phyloP scores from a whole-genome alignment of 2,797 vertebrate species.

The Aplochiton taeniatus region DNA sequence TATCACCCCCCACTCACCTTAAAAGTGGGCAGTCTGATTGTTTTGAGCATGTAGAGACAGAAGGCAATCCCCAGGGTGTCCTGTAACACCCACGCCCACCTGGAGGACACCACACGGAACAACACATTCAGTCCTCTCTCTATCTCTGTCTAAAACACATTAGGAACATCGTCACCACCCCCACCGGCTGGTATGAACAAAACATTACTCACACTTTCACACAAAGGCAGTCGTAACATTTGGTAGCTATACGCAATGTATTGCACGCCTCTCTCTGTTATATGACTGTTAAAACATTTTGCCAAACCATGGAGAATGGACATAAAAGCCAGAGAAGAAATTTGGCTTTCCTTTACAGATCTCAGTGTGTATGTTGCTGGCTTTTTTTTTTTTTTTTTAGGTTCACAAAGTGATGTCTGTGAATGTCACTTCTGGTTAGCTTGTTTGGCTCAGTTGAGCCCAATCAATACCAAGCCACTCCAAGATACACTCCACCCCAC shows the following conservation, averaged over 20 bases:
- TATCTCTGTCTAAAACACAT: not conserved
- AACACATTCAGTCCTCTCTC: constrained; percentile 18
- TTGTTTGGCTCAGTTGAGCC: no score
- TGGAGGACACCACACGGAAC: constrained; percentile 49
- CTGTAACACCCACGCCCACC: constrained; percentile 97
- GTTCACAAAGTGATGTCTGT: no score
- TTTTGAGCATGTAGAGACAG: constrained; percentile 96
- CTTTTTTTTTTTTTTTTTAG: no score
- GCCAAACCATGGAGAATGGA: no score
- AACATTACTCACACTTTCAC: constrained; percentile 8
- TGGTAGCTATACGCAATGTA: no score
- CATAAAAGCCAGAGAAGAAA: not conserved
- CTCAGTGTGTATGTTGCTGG: no score
- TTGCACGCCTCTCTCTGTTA: no score
- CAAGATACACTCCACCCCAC: no score
- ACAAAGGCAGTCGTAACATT: not conserved
- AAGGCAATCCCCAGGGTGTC: constrained; percentile 92
- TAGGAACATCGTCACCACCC: not conserved
- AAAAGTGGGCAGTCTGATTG: constrained; percentile 92
- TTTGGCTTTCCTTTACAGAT: no score
- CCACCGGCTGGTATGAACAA: not conserved
- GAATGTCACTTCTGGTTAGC: no score
- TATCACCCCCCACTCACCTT: constrained; percentile 75
- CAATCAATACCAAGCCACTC: no score
- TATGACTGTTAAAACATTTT: not conserved